A percentile compares a stretch with the other conserved stretches of the same genome.
phyloP scores from a whole-genome alignment of 2,797 vertebrate genomes.

The Allobates femoralis region DNA sequence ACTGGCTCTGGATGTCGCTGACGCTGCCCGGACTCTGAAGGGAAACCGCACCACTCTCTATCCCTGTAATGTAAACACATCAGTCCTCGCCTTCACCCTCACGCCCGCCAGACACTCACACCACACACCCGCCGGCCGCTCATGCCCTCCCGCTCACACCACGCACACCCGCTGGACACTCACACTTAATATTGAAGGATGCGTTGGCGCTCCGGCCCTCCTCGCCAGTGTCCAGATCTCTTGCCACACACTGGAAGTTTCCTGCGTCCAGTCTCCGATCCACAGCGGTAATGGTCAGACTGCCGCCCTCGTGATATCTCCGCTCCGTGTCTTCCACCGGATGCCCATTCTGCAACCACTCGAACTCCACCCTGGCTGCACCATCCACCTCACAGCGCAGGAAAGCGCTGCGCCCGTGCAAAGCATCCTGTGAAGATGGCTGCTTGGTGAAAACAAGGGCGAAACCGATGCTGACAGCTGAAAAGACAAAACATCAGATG shows the following conservation, averaged over 20 bases:
- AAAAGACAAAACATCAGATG: neutral
- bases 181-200: slow-evolving; percentile 98
- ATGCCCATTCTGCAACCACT: slow-evolving; percentile 85
- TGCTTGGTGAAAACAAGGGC: slow-evolving; percentile 90
- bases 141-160: slow-evolving; percentile 68
- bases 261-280: slow-evolving; percentile 86
- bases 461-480: slow-evolving; percentile 77
- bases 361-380: slow-evolving; percentile 71
- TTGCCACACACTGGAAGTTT: slow-evolving; percentile 86
- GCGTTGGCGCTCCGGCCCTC: slow-evolving; percentile 81
- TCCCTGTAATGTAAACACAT: slow-evolving; percentile 77
- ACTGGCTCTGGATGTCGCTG: slow-evolving; percentile 87
- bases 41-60: slow-evolving; percentile 88
- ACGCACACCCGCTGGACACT: slow-evolving; percentile 66
- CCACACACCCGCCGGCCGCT: slow-evolving; percentile 67
- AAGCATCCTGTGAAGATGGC: slow-evolving; percentile 94
- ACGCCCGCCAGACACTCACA: neutral
- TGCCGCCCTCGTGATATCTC: slow-evolving; percentile 88
- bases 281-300: slow-evolving; percentile 89
- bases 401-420: slow-evolving; percentile 93
- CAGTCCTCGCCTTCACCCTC: neutral
- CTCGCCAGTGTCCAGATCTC: slow-evolving; percentile 75
- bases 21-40: slow-evolving; percentile 85
- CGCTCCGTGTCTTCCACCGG: slow-evolving; percentile 77
- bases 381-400: slow-evolving; percentile 92